Evolutionary conservation across 2,113 vertebrate species (phyloP).

Genomic region (Aptenodytes patagonicus): DNA sequence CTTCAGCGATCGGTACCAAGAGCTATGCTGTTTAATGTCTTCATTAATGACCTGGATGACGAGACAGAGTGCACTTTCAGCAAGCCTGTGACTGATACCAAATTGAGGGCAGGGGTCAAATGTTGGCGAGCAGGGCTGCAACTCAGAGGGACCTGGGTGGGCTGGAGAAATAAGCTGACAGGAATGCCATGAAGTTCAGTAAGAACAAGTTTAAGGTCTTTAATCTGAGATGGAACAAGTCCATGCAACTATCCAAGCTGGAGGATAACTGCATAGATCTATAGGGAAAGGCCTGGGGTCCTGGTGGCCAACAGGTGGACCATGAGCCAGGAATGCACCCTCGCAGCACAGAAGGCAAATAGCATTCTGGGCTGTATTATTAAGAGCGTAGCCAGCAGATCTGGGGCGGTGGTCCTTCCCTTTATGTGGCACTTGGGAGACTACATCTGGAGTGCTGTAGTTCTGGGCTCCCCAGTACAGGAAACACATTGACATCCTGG

Average conservation of each 20-base stretch:
- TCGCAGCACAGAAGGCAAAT: background rate
- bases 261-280: background rate
- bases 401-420: background rate
- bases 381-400: background rate
- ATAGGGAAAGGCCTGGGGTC: background rate
- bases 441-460: background rate
- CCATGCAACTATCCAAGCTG: background rate
- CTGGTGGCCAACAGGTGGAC: background rate
- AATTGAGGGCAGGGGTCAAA: accelerated
- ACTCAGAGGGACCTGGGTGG: background rate
- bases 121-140: background rate
- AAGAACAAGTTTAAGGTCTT: background rate
- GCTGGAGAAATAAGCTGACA: background rate
- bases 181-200: background rate
- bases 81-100: background rate
- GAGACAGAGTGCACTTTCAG: background rate
- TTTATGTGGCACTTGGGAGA: background rate
- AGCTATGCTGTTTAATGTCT: background rate
- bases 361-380: background rate
- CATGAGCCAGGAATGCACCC: background rate
- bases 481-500: accelerated
- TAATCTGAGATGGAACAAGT: background rate
- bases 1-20: background rate
- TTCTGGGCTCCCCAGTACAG: background rate
- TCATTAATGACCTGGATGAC: background rate